Conservation (phyloP, 2,888 invertebrate genomes). For the Cryptosula pallasiana region DNA sequence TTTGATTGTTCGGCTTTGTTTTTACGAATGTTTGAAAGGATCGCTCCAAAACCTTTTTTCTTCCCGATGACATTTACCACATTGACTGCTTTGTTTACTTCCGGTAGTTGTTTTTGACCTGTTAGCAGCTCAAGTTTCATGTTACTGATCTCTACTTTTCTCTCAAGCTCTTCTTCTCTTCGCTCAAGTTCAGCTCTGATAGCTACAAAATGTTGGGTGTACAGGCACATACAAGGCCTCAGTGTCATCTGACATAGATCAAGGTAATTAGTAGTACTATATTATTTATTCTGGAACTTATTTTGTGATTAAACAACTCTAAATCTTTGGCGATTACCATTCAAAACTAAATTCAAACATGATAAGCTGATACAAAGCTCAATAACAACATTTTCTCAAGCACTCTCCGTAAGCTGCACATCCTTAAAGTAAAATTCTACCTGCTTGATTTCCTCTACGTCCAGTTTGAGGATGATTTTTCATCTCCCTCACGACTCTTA, state of each 20-base stretch:
- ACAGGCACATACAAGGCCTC: too few species aligned
- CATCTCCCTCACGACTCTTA: not conserved
- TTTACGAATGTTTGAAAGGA: not conserved
- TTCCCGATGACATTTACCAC: not conserved
- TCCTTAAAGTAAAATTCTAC: too few species aligned
- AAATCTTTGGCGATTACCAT: too few species aligned
- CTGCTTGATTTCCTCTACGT: not conserved
- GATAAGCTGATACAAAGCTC: too few species aligned
- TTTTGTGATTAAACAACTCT: too few species aligned
- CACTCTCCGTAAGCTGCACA: too few species aligned
- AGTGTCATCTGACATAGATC: too few species aligned
- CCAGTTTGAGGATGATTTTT: not conserved
- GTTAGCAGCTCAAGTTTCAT: not conserved
- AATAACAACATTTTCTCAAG: too few species aligned
- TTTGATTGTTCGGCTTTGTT: not conserved
- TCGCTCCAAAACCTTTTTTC: conserved; percentile 17
- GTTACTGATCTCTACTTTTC: not conserved
- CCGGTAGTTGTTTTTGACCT: not conserved
- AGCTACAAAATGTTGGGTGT: not conserved
- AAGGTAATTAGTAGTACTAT: not conserved
- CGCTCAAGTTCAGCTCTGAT: not conserved
- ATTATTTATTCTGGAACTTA: not conserved
- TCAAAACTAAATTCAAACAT: too few species aligned
- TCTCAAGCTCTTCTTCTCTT: not conserved
- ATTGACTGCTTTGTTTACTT: not conserved